Evolutionary conservation across 2,797 vertebrate genomes (phyloP).

Genomic region (Salarias fasciatus): DNA sequence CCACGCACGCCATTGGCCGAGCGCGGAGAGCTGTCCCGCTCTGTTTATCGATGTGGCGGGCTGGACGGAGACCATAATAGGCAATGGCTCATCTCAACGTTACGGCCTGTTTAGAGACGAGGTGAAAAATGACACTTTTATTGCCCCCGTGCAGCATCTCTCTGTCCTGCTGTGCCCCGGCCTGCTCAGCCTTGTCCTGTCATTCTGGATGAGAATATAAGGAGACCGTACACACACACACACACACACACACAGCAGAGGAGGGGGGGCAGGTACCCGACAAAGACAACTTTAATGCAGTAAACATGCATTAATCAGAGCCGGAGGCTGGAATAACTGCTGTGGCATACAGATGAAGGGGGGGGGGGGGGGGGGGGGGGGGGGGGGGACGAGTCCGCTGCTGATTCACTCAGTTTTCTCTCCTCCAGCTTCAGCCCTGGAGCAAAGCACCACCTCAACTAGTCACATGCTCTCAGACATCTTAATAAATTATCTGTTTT

Average conservation of each 20-base stretch:
- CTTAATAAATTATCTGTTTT: no score
- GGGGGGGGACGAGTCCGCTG: no score
- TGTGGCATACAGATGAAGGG: conserved; percentile 34
- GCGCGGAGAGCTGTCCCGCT: conserved; percentile 27
- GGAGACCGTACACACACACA: conserved; percentile 19
- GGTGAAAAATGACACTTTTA: conserved; percentile 80
- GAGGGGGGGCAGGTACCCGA: conserved; percentile 30
- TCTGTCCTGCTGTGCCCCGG: conserved; percentile 48
- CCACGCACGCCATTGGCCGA: conserved; percentile 61
- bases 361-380: neutral
- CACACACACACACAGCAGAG: no score
- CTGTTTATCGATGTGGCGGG: conserved; percentile 73
- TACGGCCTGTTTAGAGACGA: conserved; percentile 74
- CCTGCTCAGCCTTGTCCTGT: conserved; percentile 46
- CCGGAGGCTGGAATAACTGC: conserved; percentile 34
- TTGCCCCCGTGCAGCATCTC: conserved; percentile 49
- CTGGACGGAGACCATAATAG: conserved; percentile 79
- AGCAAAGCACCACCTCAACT: no score
- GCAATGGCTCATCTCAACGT: conserved; percentile 81
- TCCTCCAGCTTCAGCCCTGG: no score
- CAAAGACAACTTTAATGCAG: conserved; percentile 62
- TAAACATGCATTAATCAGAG: conserved; percentile 79
- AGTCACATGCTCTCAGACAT: no score
- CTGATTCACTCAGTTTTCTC: conserved; percentile 21
- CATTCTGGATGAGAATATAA: conserved; percentile 52